phyloP scores from a whole-genome alignment of 2,797 vertebrate species.

The Hyperoplus immaculatus region DNA sequence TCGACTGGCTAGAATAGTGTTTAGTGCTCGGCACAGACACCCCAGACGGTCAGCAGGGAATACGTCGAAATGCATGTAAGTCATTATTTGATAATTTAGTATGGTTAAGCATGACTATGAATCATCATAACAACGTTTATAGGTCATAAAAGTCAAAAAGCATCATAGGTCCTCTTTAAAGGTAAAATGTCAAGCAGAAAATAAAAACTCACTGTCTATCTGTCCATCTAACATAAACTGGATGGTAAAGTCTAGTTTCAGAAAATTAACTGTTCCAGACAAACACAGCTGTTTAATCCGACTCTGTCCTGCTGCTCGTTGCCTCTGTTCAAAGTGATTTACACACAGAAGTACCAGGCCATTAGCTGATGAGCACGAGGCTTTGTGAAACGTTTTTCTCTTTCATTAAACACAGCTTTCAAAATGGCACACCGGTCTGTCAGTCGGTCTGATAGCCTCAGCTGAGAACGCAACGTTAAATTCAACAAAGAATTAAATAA shows the following conservation, averaged over 20 bases:
- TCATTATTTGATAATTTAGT: too few species aligned
- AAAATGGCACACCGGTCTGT: conserved; percentile 33
- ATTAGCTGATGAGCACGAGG: conserved; percentile 55
- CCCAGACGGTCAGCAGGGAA: too few species aligned
- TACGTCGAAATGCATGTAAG: too few species aligned
- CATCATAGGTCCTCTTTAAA: too few species aligned
- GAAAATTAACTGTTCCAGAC: background rate
- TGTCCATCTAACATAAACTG: too few species aligned
- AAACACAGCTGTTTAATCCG: conserved; percentile 18
- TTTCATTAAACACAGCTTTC: conserved; percentile 50
- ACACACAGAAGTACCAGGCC: conserved; percentile 7
- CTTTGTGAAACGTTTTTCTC: conserved; percentile 39
- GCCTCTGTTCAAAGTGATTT: conserved; percentile 18
- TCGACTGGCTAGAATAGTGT: too few species aligned
- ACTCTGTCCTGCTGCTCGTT: conserved; percentile 5
- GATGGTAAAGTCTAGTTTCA: background rate
- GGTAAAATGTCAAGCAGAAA: too few species aligned
- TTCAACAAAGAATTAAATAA: conserved; percentile 8
- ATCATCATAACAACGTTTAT: too few species aligned
- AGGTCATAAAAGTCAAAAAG: too few species aligned
- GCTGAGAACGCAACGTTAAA: conserved; percentile 30
- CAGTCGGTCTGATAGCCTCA: conserved; percentile 8
- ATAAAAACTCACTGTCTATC: too few species aligned
- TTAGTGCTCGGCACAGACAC: too few species aligned
- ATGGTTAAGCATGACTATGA: too few species aligned